Conservation (phyloP, 2,113 vertebrate species). For the Leptocoma aspasia region DNA sequence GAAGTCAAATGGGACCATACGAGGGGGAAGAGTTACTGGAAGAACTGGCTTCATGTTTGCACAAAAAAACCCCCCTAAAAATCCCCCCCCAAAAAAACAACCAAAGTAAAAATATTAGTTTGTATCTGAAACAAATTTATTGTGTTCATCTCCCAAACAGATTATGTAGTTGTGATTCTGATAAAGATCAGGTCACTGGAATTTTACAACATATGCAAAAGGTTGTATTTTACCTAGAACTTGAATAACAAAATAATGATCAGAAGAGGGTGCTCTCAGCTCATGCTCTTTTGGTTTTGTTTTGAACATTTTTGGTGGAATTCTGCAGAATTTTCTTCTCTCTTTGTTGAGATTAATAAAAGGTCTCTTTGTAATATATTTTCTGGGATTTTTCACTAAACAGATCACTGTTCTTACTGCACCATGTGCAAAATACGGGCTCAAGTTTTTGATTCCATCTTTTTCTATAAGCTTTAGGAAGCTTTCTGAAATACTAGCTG, state of each 20-base stretch:
- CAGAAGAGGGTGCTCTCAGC: slow-evolving; percentile 64
- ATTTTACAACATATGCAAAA: neutral
- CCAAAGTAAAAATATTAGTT: neutral
- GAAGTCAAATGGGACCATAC: neutral
- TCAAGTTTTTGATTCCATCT: neutral
- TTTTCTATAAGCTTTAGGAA: neutral
- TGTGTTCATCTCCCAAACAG: neutral
- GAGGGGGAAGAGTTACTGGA: neutral
- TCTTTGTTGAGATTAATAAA: neutral
- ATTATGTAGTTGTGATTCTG: neutral
- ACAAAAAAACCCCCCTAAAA: neutral
- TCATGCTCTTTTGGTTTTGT: neutral
- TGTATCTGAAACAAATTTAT: neutral
- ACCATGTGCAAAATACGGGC: neutral
- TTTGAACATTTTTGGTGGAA: neutral
- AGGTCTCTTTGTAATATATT: neutral
- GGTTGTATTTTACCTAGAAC: neutral
- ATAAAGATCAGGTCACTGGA: neutral
- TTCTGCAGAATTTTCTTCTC: neutral
- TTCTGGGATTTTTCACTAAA: neutral
- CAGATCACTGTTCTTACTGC: neutral
- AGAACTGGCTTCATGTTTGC: neutral
- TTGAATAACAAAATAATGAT: neutral
- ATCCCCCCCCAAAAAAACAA: neutral
- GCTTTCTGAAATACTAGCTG: neutral